Percentiles rank a stretch among this genome's conserved stretches.
Conservation (phyloP, 2,888 invertebrate genomes). For the Thymelicus acteon region DNA sequence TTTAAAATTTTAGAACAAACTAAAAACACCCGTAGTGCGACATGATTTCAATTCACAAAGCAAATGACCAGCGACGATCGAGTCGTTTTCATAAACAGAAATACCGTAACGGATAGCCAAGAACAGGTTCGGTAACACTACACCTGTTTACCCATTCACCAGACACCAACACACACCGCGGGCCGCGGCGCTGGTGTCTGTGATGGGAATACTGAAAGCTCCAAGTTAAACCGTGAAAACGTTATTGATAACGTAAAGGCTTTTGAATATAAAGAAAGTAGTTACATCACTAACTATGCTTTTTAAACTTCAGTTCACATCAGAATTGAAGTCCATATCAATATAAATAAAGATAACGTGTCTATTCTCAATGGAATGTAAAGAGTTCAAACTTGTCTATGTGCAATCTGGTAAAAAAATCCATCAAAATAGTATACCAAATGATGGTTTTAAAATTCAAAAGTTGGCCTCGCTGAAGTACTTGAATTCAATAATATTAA, state of each 20-base stretch:
- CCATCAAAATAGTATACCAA: neutral
- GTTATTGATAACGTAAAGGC: too few species aligned
- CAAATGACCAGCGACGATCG: conserved; percentile 35
- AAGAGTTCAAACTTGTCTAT: too few species aligned
- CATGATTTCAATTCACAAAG: conserved; percentile 30
- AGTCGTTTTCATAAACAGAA: conserved; percentile 38
- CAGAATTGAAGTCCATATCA: too few species aligned
- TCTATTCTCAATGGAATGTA: too few species aligned
- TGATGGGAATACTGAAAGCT: conserved; percentile 19
- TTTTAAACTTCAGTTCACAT: too few species aligned
- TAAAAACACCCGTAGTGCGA: neutral
- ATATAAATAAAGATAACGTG: too few species aligned
- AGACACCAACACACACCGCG: conserved; percentile 1
- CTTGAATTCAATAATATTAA: conserved; percentile 35
- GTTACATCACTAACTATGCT: too few species aligned
- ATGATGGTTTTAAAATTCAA: conserved; percentile 38
- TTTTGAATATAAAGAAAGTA: too few species aligned
- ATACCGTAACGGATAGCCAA: conserved; percentile 40
- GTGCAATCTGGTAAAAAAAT: too few species aligned
- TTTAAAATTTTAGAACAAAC: neutral
- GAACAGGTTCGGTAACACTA: conserved; percentile 46
- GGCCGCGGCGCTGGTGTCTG: neutral
- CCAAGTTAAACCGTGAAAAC: neutral
- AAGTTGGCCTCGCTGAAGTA: conserved; percentile 58
- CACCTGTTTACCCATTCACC: conserved; percentile 45